Evolutionary conservation across 2,797 vertebrate genomes (phyloP).

Genomic region (Meriones psammophilus): DNA sequence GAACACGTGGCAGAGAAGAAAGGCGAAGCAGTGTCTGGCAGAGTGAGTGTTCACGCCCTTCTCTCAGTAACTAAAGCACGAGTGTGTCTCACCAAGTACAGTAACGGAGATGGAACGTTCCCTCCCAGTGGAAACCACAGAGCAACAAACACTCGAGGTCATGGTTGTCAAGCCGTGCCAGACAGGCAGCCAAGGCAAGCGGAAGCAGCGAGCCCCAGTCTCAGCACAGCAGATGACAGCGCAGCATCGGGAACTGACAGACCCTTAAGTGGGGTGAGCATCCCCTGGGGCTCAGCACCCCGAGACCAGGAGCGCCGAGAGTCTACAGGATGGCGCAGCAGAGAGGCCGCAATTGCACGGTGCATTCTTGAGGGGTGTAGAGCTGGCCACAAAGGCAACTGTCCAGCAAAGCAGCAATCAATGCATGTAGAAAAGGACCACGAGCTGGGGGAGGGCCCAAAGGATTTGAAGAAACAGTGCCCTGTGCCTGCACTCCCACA

Average conservation of each 20-base stretch:
- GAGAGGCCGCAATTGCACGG: too few relatives aligned
- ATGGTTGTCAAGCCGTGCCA: background rate
- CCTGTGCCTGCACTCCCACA: background rate
- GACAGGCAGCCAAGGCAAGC: background rate
- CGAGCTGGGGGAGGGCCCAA: background rate
- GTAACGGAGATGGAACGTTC: background rate
- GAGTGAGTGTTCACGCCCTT: too few relatives aligned
- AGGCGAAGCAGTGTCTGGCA: background rate
- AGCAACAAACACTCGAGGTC: background rate
- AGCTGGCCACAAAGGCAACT: background rate
- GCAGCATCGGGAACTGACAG: background rate
- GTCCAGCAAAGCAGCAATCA: background rate
- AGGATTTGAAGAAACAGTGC: background rate
- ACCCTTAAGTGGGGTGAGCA: background rate
- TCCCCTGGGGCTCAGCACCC: background rate
- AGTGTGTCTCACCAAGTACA: background rate
- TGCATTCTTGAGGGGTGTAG: background rate
- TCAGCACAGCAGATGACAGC: background rate
- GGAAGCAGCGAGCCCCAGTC: background rate
- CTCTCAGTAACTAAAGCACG: background rate
- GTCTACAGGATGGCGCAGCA: background rate
- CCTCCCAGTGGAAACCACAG: background rate
- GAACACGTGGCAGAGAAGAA: background rate
- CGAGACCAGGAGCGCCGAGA: background rate
- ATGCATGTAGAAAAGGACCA: background rate